Conservation (phyloP, 2,797 vertebrate genomes). For the Labeo calbasu region DNA sequence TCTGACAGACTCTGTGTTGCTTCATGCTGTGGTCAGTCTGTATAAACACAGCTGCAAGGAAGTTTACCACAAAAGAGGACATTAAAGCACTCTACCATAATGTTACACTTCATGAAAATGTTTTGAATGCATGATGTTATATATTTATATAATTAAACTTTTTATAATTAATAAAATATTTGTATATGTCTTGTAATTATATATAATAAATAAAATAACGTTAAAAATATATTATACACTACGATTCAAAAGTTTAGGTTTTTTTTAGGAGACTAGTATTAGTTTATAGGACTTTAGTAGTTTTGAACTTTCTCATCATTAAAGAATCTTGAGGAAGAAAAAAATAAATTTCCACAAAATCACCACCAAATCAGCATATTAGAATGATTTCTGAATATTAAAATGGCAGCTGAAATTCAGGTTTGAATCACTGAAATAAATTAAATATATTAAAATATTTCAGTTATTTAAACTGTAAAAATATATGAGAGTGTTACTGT, state of each 20-base stretch:
- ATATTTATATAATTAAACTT: background rate
- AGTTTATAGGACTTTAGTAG: no score
- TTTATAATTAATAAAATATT: background rate
- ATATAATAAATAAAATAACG: background rate
- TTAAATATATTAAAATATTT: background rate
- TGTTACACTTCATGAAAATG: constrained; percentile 23
- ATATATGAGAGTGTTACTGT: background rate
- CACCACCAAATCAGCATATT: background rate
- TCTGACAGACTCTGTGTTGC: constrained; percentile 34
- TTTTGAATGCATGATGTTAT: constrained; percentile 18
- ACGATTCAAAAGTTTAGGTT: background rate
- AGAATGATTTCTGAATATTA: background rate
- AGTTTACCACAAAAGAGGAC: constrained; percentile 2
- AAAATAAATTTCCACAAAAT: background rate
- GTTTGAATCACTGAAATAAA: background rate
- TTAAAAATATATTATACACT: background rate
- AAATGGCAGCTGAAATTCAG: background rate
- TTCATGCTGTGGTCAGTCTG: constrained; percentile 30
- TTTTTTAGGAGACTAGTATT: no score
- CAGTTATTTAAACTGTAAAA: background rate
- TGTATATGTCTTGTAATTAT: background rate
- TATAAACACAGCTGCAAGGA: constrained; percentile 29
- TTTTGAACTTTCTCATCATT: background rate
- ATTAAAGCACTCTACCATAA: background rate
- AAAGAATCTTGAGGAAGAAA: background rate